Percentiles rank a stretch among this genome's conserved stretches.
These are phyloP conservation scores for Leptopterna dolabrata DNA, from an alignment of 2,888 invertebrate species.

Conservation along the genomic window DNA sequence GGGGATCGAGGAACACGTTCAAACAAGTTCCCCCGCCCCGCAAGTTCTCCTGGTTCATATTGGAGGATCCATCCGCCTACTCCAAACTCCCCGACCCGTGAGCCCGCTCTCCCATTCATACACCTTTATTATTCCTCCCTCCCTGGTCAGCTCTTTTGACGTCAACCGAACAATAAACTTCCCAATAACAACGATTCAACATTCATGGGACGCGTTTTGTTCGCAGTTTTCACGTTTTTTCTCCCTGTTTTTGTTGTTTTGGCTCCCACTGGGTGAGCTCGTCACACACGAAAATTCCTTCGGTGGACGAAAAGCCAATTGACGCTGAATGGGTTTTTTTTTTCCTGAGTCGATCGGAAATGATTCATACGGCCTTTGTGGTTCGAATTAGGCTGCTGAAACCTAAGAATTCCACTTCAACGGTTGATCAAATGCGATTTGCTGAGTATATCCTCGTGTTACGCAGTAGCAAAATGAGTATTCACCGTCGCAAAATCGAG, in stretches of 20 bases:
- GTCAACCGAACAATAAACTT: conserved; percentile 30
- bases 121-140: conserved; percentile 25
- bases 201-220: conserved; percentile 35
- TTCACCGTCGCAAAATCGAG: too few species aligned
- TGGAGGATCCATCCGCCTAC: conserved; percentile 31
- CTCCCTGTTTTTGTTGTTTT: neutral
- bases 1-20: neutral
- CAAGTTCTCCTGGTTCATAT: conserved; percentile 29
- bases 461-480: too few species aligned
- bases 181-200: conserved; percentile 39
- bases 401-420: neutral
- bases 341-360: neutral
- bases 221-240: neutral
- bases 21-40: neutral
- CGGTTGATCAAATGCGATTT: neutral
- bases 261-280: neutral
- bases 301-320: neutral
- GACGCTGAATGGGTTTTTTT: neutral
- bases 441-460: too few species aligned
- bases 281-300: neutral
- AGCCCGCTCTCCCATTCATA: conserved; percentile 29
- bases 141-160: conserved; percentile 25
- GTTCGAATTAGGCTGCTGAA: neutral
- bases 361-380: neutral
- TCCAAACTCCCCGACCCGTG: conserved; percentile 10